phyloP scores from a whole-genome alignment of 2,113 vertebrate species.

The Proterorhinus semilunaris region DNA sequence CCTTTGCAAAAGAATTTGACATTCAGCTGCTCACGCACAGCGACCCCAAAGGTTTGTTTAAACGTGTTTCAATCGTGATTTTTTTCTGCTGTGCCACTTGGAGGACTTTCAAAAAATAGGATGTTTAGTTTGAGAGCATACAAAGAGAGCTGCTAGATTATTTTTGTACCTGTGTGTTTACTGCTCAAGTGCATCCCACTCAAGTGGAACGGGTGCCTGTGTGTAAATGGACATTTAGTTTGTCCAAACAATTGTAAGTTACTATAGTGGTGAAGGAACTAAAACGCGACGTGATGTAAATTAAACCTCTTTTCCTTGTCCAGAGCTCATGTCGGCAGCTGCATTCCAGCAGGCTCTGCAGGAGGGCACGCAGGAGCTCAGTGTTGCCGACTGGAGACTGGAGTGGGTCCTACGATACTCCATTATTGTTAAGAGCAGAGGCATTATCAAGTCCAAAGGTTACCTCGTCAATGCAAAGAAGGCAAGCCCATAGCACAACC shows the following conservation, averaged over 20 bases:
- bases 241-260: too few species aligned
- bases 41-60: slow-evolving; percentile 88
- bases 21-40: slow-evolving; percentile 97
- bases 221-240: too few species aligned
- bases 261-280: too few species aligned
- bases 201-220: too few species aligned
- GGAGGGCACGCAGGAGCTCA: slow-evolving; percentile 81
- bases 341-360: slow-evolving; percentile 89
- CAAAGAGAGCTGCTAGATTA: too few species aligned
- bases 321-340: slow-evolving; percentile 91
- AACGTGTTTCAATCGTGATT: too few species aligned
- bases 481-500: slow-evolving; percentile 65
- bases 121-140: too few species aligned
- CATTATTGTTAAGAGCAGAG: slow-evolving; percentile 95
- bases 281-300: too few species aligned
- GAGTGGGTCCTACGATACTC: slow-evolving; percentile 96
- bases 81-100: too few species aligned
- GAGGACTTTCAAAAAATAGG: too few species aligned
- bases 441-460: slow-evolving; percentile 98
- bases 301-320: background rate
- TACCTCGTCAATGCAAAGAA: slow-evolving; percentile 92
- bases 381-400: slow-evolving; percentile 83
- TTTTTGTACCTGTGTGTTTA: too few species aligned
- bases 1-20: slow-evolving; percentile 94
- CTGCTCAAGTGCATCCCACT: too few species aligned